Evolutionary conservation across 2,113 vertebrate species (phyloP), one percentile per base, ranked within the genome.

Genomic region (Pampusana beccarii): DNA sequence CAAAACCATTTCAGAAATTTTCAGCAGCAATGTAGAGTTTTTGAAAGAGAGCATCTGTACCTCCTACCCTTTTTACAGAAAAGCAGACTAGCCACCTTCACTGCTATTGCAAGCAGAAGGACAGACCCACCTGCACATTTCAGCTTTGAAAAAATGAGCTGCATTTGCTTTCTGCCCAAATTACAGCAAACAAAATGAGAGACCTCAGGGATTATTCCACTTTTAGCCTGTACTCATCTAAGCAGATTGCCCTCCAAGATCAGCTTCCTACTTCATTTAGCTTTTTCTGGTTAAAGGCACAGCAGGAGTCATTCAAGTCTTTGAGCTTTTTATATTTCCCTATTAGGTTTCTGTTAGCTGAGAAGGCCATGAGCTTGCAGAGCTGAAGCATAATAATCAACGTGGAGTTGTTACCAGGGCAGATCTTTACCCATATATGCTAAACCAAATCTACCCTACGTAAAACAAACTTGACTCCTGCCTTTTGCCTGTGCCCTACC

Each of bases 141-240:
- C n/a, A 92, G 60, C 57, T 91, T 82, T 69, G 83, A 83, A 87
- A 93, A 88, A 69, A n/a, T 89, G 57, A 88, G 51, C 60, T 92
- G 36, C 73, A 29, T 85, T 91, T 86, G 71, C 60, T 94, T 89
- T 89, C 73, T 89, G 48, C 54, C 80, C 85, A 92, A 92, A 96
- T n/a, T 90, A 82, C 75, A 91, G 69, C 48, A 91, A 90, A 92
- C n/a, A 79, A 96, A 91, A 86, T 66, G 42, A 94, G 50, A 91
- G 71, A 80, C 88, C 74, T 90, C 66, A 10, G 93, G 93, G 93
- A 96, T 97, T 97, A 93, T 95, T 95, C 95, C 85, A 91, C 94
- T 94, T 97, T 97, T 97, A 97, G 95, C 90, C 15, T 87, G 81
- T 81, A 80, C 77, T 91, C 83, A 66, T 94, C 91, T 97, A 97